Conservation (phyloP, 2,113 vertebrate species). For the Terrapene triunguis region DNA sequence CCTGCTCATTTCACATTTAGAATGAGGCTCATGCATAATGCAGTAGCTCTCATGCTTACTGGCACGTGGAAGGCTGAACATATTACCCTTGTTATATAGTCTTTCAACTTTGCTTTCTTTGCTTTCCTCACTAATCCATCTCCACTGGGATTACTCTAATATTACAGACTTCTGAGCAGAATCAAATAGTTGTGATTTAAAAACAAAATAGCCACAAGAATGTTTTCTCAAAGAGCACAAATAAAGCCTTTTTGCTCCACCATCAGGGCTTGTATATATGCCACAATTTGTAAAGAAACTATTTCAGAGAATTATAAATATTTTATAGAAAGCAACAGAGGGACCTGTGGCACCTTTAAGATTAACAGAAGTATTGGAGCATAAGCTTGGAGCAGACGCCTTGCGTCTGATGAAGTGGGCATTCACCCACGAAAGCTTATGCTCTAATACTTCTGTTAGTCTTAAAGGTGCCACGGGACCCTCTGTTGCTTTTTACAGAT, state of each 20-base stretch:
- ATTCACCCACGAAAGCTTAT: no score
- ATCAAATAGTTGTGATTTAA: neutral
- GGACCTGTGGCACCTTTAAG: no score
- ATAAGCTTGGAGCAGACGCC: no score
- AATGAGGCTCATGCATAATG: neutral
- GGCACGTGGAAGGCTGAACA: neutral
- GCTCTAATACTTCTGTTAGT: no score
- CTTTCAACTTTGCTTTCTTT: neutral
- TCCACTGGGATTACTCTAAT: neutral
- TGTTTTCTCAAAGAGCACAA: neutral
- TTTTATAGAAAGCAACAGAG: no score
- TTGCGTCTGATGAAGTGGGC: no score
- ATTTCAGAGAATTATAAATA: neutral
- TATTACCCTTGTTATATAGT: neutral
- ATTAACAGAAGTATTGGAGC: no score
- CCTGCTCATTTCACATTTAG: neutral
- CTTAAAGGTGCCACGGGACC: no score
- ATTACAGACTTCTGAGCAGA: neutral
- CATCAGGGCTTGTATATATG: neutral
- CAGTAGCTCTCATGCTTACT: neutral
- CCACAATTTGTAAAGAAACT: rapidly evolving
- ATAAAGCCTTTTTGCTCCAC: neutral
- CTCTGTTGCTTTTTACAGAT: no score
- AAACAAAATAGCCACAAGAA: neutral
- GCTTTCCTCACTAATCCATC: neutral